Evolutionary conservation across 2,113 vertebrate species (phyloP), one percentile per base, ranked within the genome.

Genomic region (Tapirus terrestris): DNA sequence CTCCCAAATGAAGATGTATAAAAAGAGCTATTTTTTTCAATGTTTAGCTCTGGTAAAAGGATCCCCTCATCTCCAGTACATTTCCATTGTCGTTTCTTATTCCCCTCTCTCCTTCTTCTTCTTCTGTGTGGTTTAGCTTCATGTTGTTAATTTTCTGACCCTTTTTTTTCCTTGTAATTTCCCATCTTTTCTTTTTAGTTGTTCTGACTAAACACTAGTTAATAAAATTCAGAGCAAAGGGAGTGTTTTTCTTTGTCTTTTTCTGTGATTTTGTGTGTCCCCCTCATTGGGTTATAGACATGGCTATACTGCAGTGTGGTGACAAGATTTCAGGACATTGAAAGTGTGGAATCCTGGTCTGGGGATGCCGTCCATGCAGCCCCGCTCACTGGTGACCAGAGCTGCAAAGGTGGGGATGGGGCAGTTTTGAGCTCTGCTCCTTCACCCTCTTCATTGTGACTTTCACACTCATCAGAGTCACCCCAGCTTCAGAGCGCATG

Each of bases 381-480:
- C 17, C 70, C 4, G 5, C 17, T 53, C 20, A 4, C 25, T 13
- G 45, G 23, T 39, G 25, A 61, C 8, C 29, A 43, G 43, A 36
- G 45, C 3, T 3, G 3, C 72, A 2, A 12, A 12, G 6, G 0
- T 5, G 23, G 56, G 76, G 48, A 31, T 14, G 4, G 1, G 25
- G 20, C 29, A 11, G 18, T 45, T 6, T 11, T 21, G 31, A 31
- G 31, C 67, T 23, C 27, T 17, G 2, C 12, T 31, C 6, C 9
- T 6, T 53, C 4, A 13, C n/a, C n/a, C 5, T 39, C 39, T 53
- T 65, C 13, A 21, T 6, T 7, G 3, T 13, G 27, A 29, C 11
- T 13, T 48, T 39, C 75, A 60, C 14, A 29, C 13, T 36, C 45
- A 3, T 5, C 0, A 2, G 25, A 23, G 33, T 36, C 39, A 23